Percentiles rank a stretch among this genome's conserved stretches.
These are phyloP conservation scores for Hirtodrosophila confusa DNA, from an alignment of 2,888 invertebrate genomes.

Conservation along the genomic window DNA sequence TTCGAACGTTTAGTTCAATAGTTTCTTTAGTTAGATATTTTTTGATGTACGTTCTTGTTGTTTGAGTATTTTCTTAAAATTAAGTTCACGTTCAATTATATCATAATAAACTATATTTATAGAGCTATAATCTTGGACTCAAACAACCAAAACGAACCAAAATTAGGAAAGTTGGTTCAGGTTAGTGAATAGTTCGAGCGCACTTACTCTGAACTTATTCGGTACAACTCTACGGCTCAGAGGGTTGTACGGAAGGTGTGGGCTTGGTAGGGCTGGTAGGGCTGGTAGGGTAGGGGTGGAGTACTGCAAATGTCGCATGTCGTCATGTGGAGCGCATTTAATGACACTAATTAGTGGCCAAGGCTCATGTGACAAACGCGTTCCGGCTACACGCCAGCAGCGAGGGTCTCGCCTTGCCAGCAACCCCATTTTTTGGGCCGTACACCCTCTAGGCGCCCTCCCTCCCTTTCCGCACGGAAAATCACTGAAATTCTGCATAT, in stretches of 20 bases:
- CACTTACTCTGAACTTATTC: no score
- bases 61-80: no score
- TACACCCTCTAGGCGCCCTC: not conserved
- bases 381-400: conserved; percentile 49
- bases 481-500: conserved; percentile 46
- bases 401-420: not conserved
- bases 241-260: not conserved
- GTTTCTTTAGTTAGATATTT: no score
- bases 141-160: no score
- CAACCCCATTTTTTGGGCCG: not conserved
- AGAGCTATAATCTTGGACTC: no score
- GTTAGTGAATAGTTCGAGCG: no score
- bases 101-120: no score
- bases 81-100: no score
- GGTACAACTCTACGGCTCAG: not conserved
- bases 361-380: conserved; percentile 83
- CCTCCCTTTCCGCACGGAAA: conserved; percentile 7
- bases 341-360: conserved; percentile 84
- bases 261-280: not conserved
- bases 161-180: no score
- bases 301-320: conserved; percentile 65
- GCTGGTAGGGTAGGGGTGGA: not conserved
- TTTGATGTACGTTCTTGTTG: no score
- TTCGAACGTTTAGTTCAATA: no score
- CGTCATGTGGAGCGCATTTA: conserved; percentile 81